Evolutionary conservation across 2,113 vertebrate species (phyloP).

Genomic region (Salvelinus alpinus): DNA sequence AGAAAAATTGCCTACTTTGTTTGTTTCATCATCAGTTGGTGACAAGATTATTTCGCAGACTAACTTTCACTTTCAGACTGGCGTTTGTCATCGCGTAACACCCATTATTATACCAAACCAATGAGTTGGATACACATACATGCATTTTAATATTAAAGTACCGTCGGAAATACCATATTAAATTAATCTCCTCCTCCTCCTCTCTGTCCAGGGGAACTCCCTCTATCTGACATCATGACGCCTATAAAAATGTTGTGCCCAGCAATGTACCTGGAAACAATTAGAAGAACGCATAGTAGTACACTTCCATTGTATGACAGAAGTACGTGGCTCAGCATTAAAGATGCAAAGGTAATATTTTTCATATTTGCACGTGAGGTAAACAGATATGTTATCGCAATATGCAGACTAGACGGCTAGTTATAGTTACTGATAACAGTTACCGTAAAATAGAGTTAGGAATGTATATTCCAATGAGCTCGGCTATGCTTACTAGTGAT

Average conservation of each 20-base stretch:
- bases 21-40: too few relatives aligned
- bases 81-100: too few relatives aligned
- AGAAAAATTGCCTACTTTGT: too few relatives aligned
- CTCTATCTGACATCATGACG: not conserved
- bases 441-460: too few relatives aligned
- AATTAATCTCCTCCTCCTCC: not conserved
- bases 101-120: not conserved
- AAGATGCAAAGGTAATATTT: constrained; percentile 10
- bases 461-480: too few relatives aligned
- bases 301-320: too few relatives aligned
- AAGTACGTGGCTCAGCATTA: not conserved
- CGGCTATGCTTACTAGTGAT: too few relatives aligned
- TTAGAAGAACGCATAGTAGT: not conserved
- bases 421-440: too few relatives aligned
- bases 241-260: not conserved
- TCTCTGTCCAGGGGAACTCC: not conserved
- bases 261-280: not conserved
- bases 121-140: not conserved
- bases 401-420: too few relatives aligned
- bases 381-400: too few relatives aligned
- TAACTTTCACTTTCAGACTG: not conserved
- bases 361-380: not conserved
- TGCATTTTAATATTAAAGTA: not conserved
- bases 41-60: not conserved
- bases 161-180: not conserved